Conservation (phyloP, 2,113 vertebrate genomes). For the Brachyhypopomus occidentalis region DNA sequence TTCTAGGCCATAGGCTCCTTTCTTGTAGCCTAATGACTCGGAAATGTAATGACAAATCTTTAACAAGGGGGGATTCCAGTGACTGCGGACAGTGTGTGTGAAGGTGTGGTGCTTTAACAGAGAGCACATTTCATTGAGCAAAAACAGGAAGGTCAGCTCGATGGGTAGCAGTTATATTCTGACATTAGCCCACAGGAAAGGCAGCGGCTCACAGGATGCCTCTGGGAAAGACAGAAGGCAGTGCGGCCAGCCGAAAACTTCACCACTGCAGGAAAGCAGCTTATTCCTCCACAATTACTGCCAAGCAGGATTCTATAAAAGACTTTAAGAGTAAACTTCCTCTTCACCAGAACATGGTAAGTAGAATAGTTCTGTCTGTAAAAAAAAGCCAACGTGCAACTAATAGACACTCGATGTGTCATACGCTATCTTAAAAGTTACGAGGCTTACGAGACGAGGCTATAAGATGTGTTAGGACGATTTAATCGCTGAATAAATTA, state of each 20-base stretch:
- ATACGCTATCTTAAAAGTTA: no score
- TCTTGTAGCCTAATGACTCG: no score
- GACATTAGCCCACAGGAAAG: constrained; percentile 58
- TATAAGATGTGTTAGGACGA: no score
- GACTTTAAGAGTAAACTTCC: constrained; percentile 50
- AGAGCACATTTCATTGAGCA: background rate
- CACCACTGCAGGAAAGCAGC: constrained; percentile 65
- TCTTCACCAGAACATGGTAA: constrained; percentile 23
- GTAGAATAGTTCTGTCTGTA: constrained; percentile 7
- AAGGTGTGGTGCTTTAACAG: constrained; percentile 20
- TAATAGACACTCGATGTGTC: no score
- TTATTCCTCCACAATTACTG: constrained; percentile 60
- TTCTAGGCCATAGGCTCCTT: no score
- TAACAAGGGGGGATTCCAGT: background rate
- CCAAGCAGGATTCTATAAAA: constrained; percentile 59
- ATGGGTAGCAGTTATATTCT: constrained; percentile 48
- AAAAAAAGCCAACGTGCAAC: background rate
- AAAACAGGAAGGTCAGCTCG: constrained; percentile 67
- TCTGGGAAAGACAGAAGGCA: constrained; percentile 59
- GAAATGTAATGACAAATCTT: background rate
- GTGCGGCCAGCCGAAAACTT: constrained; percentile 47
- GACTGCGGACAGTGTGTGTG: background rate
- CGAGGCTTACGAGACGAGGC: no score
- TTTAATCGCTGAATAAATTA: background rate
- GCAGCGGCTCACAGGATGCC: constrained; percentile 52